These are phyloP conservation scores for Benthochromis sp. DNA, from an alignment of 2,113 vertebrate genomes.

Conservation along the genomic window DNA sequence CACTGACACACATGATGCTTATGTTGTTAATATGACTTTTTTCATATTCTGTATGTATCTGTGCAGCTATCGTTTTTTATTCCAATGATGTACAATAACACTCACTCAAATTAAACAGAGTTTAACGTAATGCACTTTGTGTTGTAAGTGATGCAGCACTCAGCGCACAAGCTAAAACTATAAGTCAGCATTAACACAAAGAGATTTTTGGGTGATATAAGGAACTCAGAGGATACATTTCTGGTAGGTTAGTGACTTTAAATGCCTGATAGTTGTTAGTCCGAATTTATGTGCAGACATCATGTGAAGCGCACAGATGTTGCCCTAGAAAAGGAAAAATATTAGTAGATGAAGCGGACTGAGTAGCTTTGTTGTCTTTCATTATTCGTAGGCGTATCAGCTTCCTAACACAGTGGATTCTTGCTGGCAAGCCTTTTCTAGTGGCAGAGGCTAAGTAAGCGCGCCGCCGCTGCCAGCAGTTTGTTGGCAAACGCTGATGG, in stretches of 20 bases:
- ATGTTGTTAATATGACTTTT: neutral
- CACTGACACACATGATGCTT: neutral
- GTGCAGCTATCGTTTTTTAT: neutral
- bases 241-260: neutral
- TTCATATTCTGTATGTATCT: neutral
- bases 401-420: conserved; percentile 26
- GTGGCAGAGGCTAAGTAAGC: conserved; percentile 58
- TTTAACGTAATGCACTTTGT: neutral
- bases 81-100: neutral
- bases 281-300: neutral
- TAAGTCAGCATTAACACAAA: neutral
- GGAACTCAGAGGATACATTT: neutral
- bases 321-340: neutral
- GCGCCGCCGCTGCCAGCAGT: conserved; percentile 37
- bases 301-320: neutral
- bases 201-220: neutral
- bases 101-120: neutral
- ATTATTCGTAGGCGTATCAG: conserved; percentile 36
- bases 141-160: neutral
- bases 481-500: conserved; percentile 47
- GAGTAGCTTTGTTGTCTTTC: conserved; percentile 32
- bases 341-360: conserved; percentile 13
- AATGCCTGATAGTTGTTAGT: neutral
- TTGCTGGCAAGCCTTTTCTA: conserved; percentile 41
- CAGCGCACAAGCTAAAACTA: neutral